Base-by-base conservation (phyloP, 2,113 vertebrate genomes). In the Bucco capensis region DNA sequence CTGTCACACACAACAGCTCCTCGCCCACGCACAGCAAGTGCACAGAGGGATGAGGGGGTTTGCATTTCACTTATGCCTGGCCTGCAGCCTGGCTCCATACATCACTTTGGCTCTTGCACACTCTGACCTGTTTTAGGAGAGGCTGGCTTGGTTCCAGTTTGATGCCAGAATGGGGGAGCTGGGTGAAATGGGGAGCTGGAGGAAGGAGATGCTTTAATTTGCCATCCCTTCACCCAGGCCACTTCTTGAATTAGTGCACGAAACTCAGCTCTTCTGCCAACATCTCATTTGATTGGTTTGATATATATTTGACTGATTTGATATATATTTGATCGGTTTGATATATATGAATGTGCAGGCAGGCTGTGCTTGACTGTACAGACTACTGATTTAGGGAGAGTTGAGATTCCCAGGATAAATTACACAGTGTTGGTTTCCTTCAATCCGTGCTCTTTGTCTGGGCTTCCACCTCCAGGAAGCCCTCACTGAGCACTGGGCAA, bases 11-110 rank as follows among this genome's bases (percentile, higher is more conserved):
- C 5, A 17, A 2, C 86, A 73, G 71, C 50, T 87, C 54, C 76
- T 78, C 12, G 8, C 80, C 80, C 73, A 60, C 10, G 2, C 67
- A 87, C 47, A 80, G 28, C 47, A 38, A 78, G 49, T 2, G 2
- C 0, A 1, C 0, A 11, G 31, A 38, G 23, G 7, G 18, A 28
- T 84, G 0, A 1, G 44, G 27, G 9, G 22, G 9, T 89, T 74
- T 75, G 54, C 8, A 18, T 87, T 85, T 90, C 0, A 1, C 10
- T 44, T 86, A n/a, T 70, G 35, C 38, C 50, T 61, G 50, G 54
- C 42, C 40, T 57, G 42, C 28, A 86, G 23, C 19, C 23, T 12
- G 31, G 13, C 24, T 50, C 21, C 35, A 30, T 23, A 8, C 18
- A 35, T 42, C 2, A 1, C 30, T 22, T 44, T 2, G 5, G 23